These are phyloP conservation scores for Girardinus metallicus DNA, from an alignment of 2,797 vertebrate genomes.

Conservation along the genomic window DNA sequence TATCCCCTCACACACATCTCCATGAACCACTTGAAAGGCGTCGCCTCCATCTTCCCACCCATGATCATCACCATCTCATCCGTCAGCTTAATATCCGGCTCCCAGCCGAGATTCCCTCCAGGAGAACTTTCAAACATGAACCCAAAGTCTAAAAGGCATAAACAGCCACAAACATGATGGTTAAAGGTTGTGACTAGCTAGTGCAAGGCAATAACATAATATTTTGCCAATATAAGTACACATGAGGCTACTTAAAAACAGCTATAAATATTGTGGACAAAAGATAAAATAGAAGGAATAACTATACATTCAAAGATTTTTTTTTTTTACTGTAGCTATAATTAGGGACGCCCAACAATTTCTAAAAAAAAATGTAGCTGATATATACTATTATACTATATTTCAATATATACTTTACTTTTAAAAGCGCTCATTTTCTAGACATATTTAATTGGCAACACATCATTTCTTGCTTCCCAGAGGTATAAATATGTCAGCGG, in stretches of 20 bases:
- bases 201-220: not conserved
- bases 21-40: constrained; percentile 98
- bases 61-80: constrained; percentile 99
- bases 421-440: not conserved
- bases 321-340: not conserved
- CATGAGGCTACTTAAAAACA: not conserved
- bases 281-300: not conserved
- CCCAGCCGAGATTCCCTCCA: constrained; percentile 97
- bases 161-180: not conserved
- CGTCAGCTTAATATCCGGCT: constrained; percentile 97
- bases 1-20: constrained; percentile 98
- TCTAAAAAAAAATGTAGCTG: not conserved
- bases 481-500: not conserved
- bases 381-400: too few species aligned
- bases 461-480: not conserved
- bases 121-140: constrained; percentile 99
- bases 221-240: not conserved
- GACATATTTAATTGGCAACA: not conserved
- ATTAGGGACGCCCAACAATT: not conserved
- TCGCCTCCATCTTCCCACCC: constrained; percentile 99
- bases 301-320: not conserved
- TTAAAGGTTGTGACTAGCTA: not conserved
- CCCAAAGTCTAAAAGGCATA: constrained; percentile 88
- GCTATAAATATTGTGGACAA: not conserved
- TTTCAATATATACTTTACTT: not conserved